Percentiles rank a stretch among this genome's conserved stretches.
phyloP scores from a whole-genome alignment of 2,888 invertebrate genomes.

The Rhagium mordax region DNA sequence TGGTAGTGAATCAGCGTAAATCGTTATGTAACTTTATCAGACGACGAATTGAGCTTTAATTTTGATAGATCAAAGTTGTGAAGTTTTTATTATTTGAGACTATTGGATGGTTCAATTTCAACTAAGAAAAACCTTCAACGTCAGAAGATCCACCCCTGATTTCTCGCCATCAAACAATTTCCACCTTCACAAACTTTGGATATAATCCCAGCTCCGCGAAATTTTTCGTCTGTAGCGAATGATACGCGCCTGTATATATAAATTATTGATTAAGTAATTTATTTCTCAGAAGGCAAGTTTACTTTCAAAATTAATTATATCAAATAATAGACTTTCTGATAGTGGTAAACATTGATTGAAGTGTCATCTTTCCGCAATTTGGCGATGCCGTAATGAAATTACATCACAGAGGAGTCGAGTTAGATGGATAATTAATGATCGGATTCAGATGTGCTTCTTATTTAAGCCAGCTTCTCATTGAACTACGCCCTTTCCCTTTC shows the following conservation, averaged over 20 bases:
- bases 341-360: constrained; percentile 31
- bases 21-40: too few species aligned
- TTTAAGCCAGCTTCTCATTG: constrained; percentile 36
- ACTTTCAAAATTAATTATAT: constrained; percentile 28
- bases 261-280: constrained; percentile 29
- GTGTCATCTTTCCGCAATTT: constrained; percentile 24
- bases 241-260: not conserved
- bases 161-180: too few species aligned
- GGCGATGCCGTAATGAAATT: constrained; percentile 33
- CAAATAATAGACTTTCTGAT: constrained; percentile 20
- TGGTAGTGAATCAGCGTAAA: too few species aligned
- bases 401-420: constrained; percentile 44
- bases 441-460: constrained; percentile 49
- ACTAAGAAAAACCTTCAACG: too few species aligned
- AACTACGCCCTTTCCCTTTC: constrained; percentile 17
- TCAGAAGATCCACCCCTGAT: too few species aligned
- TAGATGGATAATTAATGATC: constrained; percentile 49
- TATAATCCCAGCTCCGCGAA: not conserved
- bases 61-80: too few species aligned
- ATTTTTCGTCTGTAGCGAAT: not conserved
- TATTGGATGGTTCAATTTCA: too few species aligned
- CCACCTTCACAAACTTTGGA: not conserved
- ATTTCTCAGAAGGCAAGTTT: constrained; percentile 7
- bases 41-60: too few species aligned
- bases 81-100: too few species aligned